A percentile compares a stretch with the other conserved stretches of the same genome.
Conservation (phyloP, 2,888 invertebrate species). For the Eudasyphora cyanicolor region DNA sequence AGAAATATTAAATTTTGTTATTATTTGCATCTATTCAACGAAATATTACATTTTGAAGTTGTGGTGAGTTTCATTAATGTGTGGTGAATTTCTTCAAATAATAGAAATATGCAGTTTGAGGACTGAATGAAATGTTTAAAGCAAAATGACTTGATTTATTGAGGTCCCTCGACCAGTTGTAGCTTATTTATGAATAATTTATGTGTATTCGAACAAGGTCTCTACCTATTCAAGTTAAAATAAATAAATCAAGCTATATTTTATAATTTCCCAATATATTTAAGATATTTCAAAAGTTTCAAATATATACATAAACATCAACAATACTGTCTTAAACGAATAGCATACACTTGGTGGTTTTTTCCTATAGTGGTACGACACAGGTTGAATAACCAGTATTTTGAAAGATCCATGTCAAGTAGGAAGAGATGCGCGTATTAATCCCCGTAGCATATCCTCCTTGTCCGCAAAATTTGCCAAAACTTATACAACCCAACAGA, state of each 20-base stretch:
- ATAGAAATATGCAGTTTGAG: too few species aligned
- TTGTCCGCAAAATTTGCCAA: constrained; percentile 81
- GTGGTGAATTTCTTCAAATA: not conserved
- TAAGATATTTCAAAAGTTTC: too few species aligned
- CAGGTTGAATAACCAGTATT: constrained; percentile 69
- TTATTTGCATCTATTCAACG: not conserved
- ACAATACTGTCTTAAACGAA: not conserved
- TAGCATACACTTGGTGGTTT: not conserved
- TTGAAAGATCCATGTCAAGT: constrained; percentile 81
- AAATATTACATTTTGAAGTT: not conserved
- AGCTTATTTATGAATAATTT: too few species aligned
- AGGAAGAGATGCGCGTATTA: constrained; percentile 82
- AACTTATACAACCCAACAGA: constrained; percentile 81
- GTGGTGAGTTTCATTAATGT: not conserved
- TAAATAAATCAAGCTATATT: too few species aligned
- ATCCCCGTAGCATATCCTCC: constrained; percentile 78
- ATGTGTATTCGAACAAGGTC: too few species aligned
- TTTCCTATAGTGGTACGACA: not conserved
- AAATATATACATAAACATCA: not conserved
- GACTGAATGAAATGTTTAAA: too few species aligned
- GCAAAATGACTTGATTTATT: too few species aligned
- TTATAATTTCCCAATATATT: too few species aligned
- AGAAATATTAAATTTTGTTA: too few species aligned
- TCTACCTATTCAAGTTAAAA: too few species aligned
- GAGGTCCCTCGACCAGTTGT: too few species aligned